Percentiles rank a stretch among this genome's conserved stretches.
Conservation (phyloP, 2,113 vertebrate genomes). For the Callaeas wilsoni region DNA sequence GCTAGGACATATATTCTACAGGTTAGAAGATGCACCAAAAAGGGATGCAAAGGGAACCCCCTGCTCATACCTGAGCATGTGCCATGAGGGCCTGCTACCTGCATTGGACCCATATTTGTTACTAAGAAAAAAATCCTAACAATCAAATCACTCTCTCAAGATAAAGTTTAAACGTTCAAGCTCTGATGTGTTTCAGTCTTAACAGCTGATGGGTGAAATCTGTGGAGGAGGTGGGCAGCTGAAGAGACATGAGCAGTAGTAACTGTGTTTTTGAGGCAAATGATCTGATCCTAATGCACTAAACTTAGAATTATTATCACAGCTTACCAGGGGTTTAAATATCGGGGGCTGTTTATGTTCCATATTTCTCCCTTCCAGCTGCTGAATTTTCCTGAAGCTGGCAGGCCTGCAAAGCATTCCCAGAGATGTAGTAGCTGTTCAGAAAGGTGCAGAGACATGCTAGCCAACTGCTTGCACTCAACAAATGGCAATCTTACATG, state of each 20-base stretch:
- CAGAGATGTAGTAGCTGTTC: background rate
- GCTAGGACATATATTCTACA: background rate
- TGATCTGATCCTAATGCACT: background rate
- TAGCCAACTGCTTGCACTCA: background rate
- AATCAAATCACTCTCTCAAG: background rate
- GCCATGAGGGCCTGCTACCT: background rate
- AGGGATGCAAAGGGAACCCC: background rate
- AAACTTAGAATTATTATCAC: background rate
- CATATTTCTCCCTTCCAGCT: background rate
- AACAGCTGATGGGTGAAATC: background rate
- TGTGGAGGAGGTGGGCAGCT: background rate
- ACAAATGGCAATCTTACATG: background rate
- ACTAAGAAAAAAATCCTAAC: background rate
- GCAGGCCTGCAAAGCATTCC: background rate
- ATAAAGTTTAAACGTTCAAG: background rate
- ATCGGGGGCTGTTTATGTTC: background rate
- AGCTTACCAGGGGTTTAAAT: background rate
- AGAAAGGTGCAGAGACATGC: background rate
- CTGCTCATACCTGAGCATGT: fast-evolving
- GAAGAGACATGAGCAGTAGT: background rate
- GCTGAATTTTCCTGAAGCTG: background rate
- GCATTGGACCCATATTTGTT: background rate
- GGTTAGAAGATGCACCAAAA: background rate
- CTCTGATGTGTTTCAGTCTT: background rate
- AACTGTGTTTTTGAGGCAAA: background rate